Evolutionary conservation across 2,797 vertebrate genomes (phyloP).

Genomic region (Characodon lateralis): DNA sequence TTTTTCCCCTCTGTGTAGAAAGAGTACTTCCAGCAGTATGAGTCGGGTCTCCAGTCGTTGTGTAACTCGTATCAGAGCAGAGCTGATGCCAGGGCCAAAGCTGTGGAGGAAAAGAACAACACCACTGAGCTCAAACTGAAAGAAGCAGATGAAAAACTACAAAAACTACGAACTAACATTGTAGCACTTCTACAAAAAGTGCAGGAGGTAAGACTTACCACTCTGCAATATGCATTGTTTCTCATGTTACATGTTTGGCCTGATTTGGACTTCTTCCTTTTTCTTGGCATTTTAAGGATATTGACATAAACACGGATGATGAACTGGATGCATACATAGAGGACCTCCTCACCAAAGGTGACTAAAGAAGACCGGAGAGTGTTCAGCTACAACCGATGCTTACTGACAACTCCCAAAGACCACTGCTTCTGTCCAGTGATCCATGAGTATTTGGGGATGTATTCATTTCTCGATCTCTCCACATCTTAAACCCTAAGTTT

Average conservation of each 20-base stretch:
- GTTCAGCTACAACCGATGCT: conserved; percentile 23
- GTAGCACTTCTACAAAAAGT: conserved; percentile 97
- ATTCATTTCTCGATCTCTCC: conserved; percentile 33
- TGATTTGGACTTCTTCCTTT: background rate
- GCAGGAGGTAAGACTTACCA: conserved; percentile 87
- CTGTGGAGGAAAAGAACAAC: conserved; percentile 90
- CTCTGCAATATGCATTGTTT: background rate
- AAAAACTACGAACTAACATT: conserved; percentile 96
- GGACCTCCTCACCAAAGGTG: conserved; percentile 96
- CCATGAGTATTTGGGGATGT: conserved; percentile 37
- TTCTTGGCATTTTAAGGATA: conserved; percentile 84
- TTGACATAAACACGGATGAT: conserved; percentile 98
- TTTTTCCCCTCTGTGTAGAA: conserved; percentile 79
- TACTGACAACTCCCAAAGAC: conserved; percentile 18
- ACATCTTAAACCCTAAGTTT: conserved; percentile 26
- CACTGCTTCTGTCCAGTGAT: conserved; percentile 20
- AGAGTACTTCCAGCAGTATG: conserved; percentile 98
- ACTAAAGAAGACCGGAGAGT: conserved; percentile 76
- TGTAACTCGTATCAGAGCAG: conserved; percentile 96
- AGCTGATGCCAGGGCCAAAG: conserved; percentile 90
- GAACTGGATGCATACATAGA: conserved; percentile 98
- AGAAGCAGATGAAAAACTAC: conserved; percentile 93
- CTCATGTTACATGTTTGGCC: background rate
- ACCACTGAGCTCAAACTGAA: conserved; percentile 85
- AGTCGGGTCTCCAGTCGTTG: conserved; percentile 94